These are phyloP conservation scores for Formica selysi DNA, from an alignment of 1,140 invertebrate genomes.

Conservation along the genomic window DNA sequence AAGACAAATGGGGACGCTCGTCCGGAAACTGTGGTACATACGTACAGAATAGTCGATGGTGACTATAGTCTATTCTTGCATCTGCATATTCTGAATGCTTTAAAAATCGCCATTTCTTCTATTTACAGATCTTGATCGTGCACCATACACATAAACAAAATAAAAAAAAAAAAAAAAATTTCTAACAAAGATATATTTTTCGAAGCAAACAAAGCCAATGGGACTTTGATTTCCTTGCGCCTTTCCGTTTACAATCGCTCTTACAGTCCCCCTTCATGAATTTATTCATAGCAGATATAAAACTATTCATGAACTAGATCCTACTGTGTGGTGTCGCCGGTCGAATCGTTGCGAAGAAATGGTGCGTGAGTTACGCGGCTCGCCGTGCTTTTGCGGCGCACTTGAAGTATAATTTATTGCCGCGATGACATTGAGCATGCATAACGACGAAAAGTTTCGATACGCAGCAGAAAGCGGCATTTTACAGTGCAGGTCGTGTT, in stretches of 20 bases:
- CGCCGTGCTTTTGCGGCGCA: slow-evolving; percentile 21
- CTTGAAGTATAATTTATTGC: slow-evolving; percentile 48
- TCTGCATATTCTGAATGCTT: background rate
- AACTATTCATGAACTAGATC: slow-evolving; percentile 65
- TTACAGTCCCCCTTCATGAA: slow-evolving; percentile 53
- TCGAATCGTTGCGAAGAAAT: slow-evolving; percentile 53
- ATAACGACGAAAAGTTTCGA: slow-evolving; percentile 61
- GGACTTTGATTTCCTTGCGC: slow-evolving; percentile 51
- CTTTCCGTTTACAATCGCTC: slow-evolving; percentile 39
- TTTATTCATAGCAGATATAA: slow-evolving; percentile 65
- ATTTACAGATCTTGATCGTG: background rate
- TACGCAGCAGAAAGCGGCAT: background rate
- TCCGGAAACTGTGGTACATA: slow-evolving; percentile 50
- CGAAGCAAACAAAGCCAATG: slow-evolving; percentile 32
- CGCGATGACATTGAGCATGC: slow-evolving; percentile 45
- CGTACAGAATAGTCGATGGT: background rate
- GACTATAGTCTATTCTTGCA: background rate
- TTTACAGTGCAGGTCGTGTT: background rate
- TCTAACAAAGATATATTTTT: slow-evolving; percentile 7
- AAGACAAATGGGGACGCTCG: slow-evolving; percentile 73
- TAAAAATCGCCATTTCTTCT: background rate
- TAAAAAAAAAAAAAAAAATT: slow-evolving; percentile 42
- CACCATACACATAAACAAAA: slow-evolving; percentile 12
- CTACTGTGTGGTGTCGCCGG: slow-evolving; percentile 39
- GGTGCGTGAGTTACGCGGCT: slow-evolving; percentile 44